Evolutionary conservation across 2,113 vertebrate genomes (phyloP), one percentile per base, ranked within the genome.

Genomic region (Dicentrarchus labrax): DNA sequence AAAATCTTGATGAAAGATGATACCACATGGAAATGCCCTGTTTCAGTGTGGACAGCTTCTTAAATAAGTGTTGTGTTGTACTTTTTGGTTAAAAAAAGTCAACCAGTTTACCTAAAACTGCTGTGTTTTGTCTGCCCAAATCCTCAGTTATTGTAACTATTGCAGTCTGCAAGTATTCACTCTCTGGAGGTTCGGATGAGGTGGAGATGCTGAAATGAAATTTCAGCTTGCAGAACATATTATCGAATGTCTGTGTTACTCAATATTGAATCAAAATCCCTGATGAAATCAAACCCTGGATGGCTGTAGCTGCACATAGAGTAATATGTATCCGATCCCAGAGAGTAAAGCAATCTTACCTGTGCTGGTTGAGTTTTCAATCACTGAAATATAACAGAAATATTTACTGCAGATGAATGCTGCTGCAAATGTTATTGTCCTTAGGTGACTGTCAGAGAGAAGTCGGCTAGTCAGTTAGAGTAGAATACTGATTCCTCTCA

Each of bases 201-300:
- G 36, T n/a, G 10, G 38, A 77, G 50, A 82, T 77, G 64, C 65
- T 72, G 9, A 65, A 87, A 85, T 89, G 39, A 74, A 77, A 84
- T 89, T 72, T 68, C 24, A 39, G 36, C 75, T 74, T 74, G 72
- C 76, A 57, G 85, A 84, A 53, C 66, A 72, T 67, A 91, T 84
- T 76, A 86, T 88, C 53, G 17, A 59, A 81, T 64, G 67, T 86
- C 89, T 81, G 76, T 81, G 48, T 82, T 73, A 75, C 67, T 72
- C 65, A 80, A 61, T 86, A 89, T 84, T 83, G 70, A 80, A 86
- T 85, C 76, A 87, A 73, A 87, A 72, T 72, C 84, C 82, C 84
- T 64, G 86, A 91, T 80, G 84, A 87, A 90, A 90, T 88, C 77
- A 80, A 54, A 79, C 38, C 82, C 45, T n/a, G 57, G 77, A 77